phyloP scores from a whole-genome alignment of 1,140 invertebrate species.

The Drosophila pachea region DNA sequence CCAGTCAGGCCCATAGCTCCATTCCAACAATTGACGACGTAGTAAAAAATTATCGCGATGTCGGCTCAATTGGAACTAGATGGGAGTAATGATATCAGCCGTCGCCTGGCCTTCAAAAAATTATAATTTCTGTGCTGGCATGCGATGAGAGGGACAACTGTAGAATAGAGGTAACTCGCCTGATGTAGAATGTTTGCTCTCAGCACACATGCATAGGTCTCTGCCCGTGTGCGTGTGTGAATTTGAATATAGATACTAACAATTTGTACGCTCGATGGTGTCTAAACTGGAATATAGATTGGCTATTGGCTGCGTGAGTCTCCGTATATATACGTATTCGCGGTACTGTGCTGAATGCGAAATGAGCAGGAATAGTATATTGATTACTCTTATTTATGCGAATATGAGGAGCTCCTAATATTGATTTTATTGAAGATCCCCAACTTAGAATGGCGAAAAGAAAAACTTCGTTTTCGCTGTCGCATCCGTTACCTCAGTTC shows the following conservation, averaged over 20 bases:
- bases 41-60: constrained; percentile 45
- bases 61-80: constrained; percentile 63
- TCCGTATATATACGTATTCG: constrained; percentile 29
- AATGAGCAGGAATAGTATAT: constrained; percentile 15
- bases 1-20: constrained; percentile 16
- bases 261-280: constrained; percentile 59
- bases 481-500: no score
- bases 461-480: no score
- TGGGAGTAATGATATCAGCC: constrained; percentile 51
- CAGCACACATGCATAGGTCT: not conserved
- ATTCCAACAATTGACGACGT: constrained; percentile 43
- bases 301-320: constrained; percentile 22
- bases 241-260: constrained; percentile 68
- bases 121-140: constrained; percentile 61
- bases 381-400: constrained; percentile 38
- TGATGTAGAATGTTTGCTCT: constrained; percentile 40
- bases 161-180: constrained; percentile 42
- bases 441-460: constrained; percentile 32
- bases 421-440: not conserved
- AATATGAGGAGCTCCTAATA: constrained; percentile 4
- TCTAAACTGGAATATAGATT: constrained; percentile 47
- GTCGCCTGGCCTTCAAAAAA: constrained; percentile 68
- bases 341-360: constrained; percentile 19
- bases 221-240: constrained; percentile 28
- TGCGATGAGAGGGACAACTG: constrained; percentile 9